Conservation (phyloP, 2,888 invertebrate species). For the Rambutsinella grinnellia region DNA sequence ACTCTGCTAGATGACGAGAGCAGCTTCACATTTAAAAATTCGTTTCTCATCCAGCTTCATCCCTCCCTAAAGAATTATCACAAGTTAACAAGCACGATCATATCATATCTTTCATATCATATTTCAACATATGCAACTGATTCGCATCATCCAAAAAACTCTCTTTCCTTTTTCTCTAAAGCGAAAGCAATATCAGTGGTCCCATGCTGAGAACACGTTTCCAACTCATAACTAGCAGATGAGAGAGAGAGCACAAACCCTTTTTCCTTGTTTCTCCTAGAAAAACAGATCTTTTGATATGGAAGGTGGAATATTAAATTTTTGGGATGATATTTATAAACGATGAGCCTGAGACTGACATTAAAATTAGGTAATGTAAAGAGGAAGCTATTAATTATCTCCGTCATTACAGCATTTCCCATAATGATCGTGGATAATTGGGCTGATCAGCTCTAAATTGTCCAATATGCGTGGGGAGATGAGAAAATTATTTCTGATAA, state of each 20-base stretch:
- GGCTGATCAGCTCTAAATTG: too few species aligned
- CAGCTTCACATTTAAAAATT: conserved; percentile 36
- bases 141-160: not conserved
- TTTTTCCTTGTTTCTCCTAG: not conserved
- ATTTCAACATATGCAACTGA: not conserved
- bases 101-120: not conserved
- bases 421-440: not conserved
- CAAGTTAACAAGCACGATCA: too few species aligned
- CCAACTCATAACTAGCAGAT: not conserved
- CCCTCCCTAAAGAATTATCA: not conserved
- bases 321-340: not conserved
- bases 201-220: not conserved
- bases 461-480: too few species aligned
- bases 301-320: not conserved
- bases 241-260: not conserved
- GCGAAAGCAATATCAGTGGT: not conserved
- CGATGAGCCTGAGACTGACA: not conserved
- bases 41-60: conserved; percentile 13
- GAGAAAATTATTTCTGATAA: too few species aligned
- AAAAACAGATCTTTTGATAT: not conserved
- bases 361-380: not conserved
- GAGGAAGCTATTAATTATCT: not conserved
- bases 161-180: not conserved
- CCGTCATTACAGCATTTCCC: not conserved
- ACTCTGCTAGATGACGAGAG: conserved; percentile 65